These are phyloP conservation scores for Chrysolina oricalcia DNA, from an alignment of 2,888 invertebrate species.

Conservation along the genomic window DNA sequence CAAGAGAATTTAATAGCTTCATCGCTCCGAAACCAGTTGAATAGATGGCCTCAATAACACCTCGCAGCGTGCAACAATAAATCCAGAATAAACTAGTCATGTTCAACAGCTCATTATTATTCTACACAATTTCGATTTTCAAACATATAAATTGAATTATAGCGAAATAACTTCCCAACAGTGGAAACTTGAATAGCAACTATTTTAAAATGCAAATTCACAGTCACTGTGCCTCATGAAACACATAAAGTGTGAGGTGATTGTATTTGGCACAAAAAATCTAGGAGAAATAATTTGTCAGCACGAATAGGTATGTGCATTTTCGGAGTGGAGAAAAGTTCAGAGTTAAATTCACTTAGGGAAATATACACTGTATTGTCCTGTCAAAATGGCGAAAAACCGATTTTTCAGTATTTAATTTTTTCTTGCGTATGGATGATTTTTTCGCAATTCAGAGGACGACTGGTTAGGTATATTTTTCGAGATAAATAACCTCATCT, in stretches of 20 bases:
- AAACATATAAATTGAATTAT: slow-evolving; percentile 61
- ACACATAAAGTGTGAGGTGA: slow-evolving; percentile 57
- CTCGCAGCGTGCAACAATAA: slow-evolving; percentile 22
- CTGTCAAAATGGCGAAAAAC: too few relatives aligned
- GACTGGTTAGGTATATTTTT: too few relatives aligned
- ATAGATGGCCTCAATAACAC: slow-evolving; percentile 2
- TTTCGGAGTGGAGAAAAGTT: not conserved
- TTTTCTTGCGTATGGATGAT: too few relatives aligned
- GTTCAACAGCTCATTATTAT: slow-evolving; percentile 57
- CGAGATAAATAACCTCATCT: too few relatives aligned
- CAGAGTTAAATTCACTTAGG: not conserved
- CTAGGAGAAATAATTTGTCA: not conserved
- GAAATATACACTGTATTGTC: too few relatives aligned
- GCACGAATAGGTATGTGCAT: not conserved
- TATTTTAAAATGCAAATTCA: slow-evolving; percentile 61
- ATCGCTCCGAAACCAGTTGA: not conserved
- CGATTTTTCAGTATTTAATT: too few relatives aligned
- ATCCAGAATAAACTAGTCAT: slow-evolving; percentile 47
- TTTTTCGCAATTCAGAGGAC: too few relatives aligned
- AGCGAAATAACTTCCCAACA: slow-evolving; percentile 59
- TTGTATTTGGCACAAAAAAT: slow-evolving; percentile 42
- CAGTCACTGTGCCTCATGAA: slow-evolving; percentile 57
- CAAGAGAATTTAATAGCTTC: not conserved
- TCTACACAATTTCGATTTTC: slow-evolving; percentile 58
- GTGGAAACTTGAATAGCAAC: slow-evolving; percentile 60